A percentile compares a stretch with the other conserved stretches of the same genome.
These are phyloP conservation scores for Progne subis DNA, from an alignment of 2,113 vertebrate genomes.

Conservation along the genomic window DNA sequence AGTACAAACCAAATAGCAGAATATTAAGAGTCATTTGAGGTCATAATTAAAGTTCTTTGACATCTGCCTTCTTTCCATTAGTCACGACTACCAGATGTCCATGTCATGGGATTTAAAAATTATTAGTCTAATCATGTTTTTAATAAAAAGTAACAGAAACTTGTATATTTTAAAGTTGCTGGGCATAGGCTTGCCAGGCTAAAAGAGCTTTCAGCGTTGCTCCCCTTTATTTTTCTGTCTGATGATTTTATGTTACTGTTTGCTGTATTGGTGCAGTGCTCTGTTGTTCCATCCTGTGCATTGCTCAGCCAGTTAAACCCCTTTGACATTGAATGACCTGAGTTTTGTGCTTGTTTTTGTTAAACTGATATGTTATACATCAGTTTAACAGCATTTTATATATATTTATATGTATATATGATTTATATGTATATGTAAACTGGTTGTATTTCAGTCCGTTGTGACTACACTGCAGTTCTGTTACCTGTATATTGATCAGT, in stretches of 20 bases:
- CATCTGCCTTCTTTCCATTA: constrained; percentile 58
- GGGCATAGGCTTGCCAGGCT: not conserved
- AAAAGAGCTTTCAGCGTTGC: not conserved
- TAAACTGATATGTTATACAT: not conserved
- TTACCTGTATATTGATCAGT: constrained; percentile 13
- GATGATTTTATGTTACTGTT: not conserved
- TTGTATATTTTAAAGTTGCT: not conserved
- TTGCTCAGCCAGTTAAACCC: not conserved
- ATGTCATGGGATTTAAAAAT: constrained; percentile 41
- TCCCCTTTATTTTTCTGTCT: not conserved
- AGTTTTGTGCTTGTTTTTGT: not conserved
- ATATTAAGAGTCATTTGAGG: constrained; percentile 53
- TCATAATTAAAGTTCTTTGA: constrained; percentile 61
- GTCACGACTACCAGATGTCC: constrained; percentile 50
- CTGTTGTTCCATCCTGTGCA: not conserved
- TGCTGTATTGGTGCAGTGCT: not conserved
- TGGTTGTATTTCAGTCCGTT: not conserved
- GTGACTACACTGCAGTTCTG: not conserved
- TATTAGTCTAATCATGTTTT: constrained; percentile 47
- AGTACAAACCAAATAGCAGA: constrained; percentile 13
- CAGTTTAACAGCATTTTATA: too few species aligned
- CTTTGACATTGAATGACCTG: not conserved
- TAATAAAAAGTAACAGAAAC: constrained; percentile 45
- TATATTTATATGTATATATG: too few species aligned
- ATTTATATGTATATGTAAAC: too few species aligned